Evolutionary conservation across 2,113 vertebrate species (phyloP).

Genomic region (Clarias batrachus): DNA sequence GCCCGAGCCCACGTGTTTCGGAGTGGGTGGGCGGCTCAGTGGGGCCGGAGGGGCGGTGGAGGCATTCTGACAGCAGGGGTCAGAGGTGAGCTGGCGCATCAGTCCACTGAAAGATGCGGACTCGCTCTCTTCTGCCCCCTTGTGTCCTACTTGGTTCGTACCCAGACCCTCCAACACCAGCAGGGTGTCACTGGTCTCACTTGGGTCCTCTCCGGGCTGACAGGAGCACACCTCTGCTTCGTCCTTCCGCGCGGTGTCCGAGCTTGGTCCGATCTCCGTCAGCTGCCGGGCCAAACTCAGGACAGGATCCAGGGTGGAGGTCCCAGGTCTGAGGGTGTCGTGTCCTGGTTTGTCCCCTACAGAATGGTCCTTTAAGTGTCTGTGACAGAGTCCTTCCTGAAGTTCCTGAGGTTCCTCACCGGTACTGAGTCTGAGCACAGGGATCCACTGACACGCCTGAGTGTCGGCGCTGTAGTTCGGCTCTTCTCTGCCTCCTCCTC

Average conservation of each 20-base stretch:
- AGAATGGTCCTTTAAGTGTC: conserved; percentile 67
- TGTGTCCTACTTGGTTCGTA: conserved; percentile 49
- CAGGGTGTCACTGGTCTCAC: conserved; percentile 84
- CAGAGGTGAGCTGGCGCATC: conserved; percentile 65
- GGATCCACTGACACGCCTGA: conserved; percentile 58
- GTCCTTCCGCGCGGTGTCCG: conserved; percentile 46
- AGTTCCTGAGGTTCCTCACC: conserved; percentile 36
- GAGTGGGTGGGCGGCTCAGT: conserved; percentile 66
- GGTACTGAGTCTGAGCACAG: conserved; percentile 56
- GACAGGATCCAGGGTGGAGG: conserved; percentile 52
- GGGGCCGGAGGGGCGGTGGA: conserved; percentile 36
- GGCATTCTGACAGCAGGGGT: conserved; percentile 61
- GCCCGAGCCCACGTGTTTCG: conserved; percentile 52
- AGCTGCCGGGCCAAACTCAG: conserved; percentile 59
- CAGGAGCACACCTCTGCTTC: conserved; percentile 63
- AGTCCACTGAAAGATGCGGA: conserved; percentile 59
- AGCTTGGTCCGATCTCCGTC: conserved; percentile 56
- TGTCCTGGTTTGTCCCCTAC: conserved; percentile 63
- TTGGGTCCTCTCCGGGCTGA: conserved; percentile 64
- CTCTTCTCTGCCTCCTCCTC: conserved; percentile 51
- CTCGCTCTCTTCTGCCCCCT: conserved; percentile 53
- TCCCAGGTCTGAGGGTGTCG: conserved; percentile 54
- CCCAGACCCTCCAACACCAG: conserved; percentile 81
- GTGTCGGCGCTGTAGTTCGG: conserved; percentile 44
- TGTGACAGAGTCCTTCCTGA: conserved; percentile 65